Conservation (phyloP, 2,888 invertebrate species). For the Orthosia gothica region DNA sequence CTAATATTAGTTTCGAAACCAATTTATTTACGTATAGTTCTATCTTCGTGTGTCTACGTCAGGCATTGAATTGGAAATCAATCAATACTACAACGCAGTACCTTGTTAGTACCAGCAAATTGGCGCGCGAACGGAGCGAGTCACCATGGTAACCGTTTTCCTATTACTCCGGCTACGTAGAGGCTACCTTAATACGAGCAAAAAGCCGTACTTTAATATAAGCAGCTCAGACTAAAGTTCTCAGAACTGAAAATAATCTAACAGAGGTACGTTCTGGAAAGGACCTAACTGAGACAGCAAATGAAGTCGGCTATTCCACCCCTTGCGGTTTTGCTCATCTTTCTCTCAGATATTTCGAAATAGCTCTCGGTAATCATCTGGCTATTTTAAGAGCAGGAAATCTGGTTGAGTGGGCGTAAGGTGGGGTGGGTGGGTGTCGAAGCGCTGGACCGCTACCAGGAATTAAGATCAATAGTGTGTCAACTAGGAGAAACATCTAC, state of each 20-base stretch:
- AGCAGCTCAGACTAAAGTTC: background rate
- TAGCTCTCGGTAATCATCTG: background rate
- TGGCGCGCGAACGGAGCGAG: no score
- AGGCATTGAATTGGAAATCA: background rate
- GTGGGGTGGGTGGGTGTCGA: constrained; percentile 30
- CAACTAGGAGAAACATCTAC: background rate
- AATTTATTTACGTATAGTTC: background rate
- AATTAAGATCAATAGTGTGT: constrained; percentile 20
- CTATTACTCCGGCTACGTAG: background rate
- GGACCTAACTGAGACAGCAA: background rate
- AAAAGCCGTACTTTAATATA: no score
- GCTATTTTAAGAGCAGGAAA: constrained; percentile 23
- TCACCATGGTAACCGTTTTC: background rate
- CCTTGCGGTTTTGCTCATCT: background rate
- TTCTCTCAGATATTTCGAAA: background rate
- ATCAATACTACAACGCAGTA: background rate
- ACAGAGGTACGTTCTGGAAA: background rate
- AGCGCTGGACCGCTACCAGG: constrained; percentile 29
- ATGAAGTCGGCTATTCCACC: no score
- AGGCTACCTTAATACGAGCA: background rate
- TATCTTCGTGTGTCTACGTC: background rate
- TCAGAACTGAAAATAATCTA: background rate
- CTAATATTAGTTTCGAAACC: background rate
- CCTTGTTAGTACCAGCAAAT: background rate
- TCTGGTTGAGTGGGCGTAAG: constrained; percentile 7